phyloP scores from a whole-genome alignment of 2,113 vertebrate species.

The Leptocoma aspasia region DNA sequence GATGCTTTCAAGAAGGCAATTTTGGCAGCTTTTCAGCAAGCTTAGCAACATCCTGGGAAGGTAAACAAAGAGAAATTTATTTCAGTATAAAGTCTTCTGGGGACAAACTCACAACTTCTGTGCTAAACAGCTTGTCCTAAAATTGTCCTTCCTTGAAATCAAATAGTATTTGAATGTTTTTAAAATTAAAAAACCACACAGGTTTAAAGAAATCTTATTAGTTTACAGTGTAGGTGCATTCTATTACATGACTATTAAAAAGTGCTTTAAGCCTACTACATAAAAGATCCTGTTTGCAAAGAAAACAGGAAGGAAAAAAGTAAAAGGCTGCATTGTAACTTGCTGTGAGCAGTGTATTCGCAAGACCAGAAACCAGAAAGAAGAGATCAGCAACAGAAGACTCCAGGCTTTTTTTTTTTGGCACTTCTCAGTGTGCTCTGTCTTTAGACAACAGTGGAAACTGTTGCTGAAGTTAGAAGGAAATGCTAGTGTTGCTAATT shows the following conservation, averaged over 20 bases:
- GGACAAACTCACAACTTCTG: not conserved
- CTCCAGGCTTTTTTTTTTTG: not conserved
- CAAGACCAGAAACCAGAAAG: not conserved
- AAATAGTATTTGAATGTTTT: not conserved
- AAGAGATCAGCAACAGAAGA: not conserved
- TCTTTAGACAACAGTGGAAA: not conserved
- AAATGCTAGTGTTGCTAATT: not conserved
- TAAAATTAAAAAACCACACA: not conserved
- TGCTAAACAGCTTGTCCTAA: not conserved
- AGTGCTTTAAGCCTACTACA: not conserved
- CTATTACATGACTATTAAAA: not conserved
- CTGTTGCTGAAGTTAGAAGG: not conserved
- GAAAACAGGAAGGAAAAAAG: not conserved
- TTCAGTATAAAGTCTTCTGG: not conserved
- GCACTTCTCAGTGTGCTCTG: not conserved
- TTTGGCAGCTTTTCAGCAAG: conserved; percentile 10
- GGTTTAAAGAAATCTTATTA: not conserved
- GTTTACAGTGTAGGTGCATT: not conserved
- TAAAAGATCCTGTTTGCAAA: not conserved
- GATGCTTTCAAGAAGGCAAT: not conserved
- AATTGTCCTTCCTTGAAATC: not conserved
- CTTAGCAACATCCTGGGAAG: not conserved
- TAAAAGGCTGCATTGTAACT: not conserved
- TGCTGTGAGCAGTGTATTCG: not conserved
- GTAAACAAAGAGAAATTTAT: conserved; percentile 46